Percentiles rank a stretch among this genome's conserved stretches.
phyloP scores from a whole-genome alignment of 1,140 invertebrate genomes.

The Drosophila willistoni region DNA sequence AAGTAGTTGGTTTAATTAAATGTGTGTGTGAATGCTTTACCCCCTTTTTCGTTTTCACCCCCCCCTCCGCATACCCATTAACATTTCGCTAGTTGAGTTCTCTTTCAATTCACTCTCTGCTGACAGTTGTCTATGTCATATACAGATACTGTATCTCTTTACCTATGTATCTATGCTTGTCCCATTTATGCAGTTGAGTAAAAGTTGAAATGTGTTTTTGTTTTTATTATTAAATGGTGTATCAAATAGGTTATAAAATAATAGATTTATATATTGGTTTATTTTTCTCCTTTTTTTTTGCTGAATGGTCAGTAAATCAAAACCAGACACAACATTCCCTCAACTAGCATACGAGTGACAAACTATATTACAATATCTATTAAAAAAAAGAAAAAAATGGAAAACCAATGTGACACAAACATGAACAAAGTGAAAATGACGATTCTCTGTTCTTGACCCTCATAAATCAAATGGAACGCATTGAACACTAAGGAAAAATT shows the following conservation, averaged over 20 bases:
- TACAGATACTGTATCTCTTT: not conserved
- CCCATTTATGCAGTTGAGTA: slow-evolving; percentile 3
- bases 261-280: too few species aligned
- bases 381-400: not conserved
- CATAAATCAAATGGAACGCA: slow-evolving; percentile 72
- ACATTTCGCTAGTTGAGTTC: not conserved
- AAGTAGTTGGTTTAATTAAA: slow-evolving; percentile 25
- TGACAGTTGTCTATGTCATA: slow-evolving; percentile 12
- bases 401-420: slow-evolving; percentile 4
- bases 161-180: slow-evolving; percentile 5
- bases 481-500: slow-evolving; percentile 16
- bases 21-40: slow-evolving; percentile 21
- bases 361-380: not conserved
- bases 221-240: too few species aligned
- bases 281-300: too few species aligned
- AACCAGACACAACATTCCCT: not conserved
- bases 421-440: slow-evolving; percentile 8
- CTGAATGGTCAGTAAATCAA: not conserved
- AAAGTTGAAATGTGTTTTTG: not conserved
- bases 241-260: too few species aligned
- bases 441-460: slow-evolving; percentile 28
- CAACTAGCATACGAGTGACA: not conserved
- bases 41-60: not conserved
- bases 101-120: slow-evolving; percentile 11
- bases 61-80: not conserved